Evolutionary conservation across 1,140 invertebrate species (phyloP), one percentile per base, ranked within the genome.

Genomic region (Brachionus calyciflorus): DNA sequence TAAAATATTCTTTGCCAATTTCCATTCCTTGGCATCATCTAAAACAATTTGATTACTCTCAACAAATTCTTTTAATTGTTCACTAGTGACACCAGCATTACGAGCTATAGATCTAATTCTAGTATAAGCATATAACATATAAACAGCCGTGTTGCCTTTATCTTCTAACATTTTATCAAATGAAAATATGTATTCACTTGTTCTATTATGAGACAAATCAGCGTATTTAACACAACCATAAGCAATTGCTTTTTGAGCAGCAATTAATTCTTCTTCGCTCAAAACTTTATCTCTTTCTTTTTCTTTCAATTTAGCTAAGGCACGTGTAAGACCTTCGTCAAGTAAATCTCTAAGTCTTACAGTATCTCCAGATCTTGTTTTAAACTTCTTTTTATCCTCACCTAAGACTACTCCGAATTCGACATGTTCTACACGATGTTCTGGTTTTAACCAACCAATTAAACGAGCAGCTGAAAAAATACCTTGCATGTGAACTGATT

Each of bases 101-200:
- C 93, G 87, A 1, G 91, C 91, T 80, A 97, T 96, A 0, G 84
- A 83, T 24, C 83, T 88, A 79, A 99, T 99, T 65, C 97, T 88
- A 3, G 94, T 97, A 73, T 94, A 90, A 12, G 94, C 93, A 85
- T 99, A 99, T 3, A 99, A 84, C 2, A 99, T 85, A 84, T 99
- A 99, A 0, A 97, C 95, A 1, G 97, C 97, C 4, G 97, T 99
- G 81, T 99, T 99, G 1, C 97, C 97, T 84, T 92, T 91, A 83
- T 99, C 96, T 81, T 99, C 95, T 37, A 99, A 87, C 97, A 99
- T 99, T 84, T 91, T 95, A 82, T 99, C 95, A 87, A 98, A 99
- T 0, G 96, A 98, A 85, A 99, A 99, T 7, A 99, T 89, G 82
- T 99, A 99, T 83, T 99, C 96, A 83, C 93, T 91, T 70, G 89